phyloP scores from a whole-genome alignment of 2,888 invertebrate species.

The Drosophila picticornis region DNA sequence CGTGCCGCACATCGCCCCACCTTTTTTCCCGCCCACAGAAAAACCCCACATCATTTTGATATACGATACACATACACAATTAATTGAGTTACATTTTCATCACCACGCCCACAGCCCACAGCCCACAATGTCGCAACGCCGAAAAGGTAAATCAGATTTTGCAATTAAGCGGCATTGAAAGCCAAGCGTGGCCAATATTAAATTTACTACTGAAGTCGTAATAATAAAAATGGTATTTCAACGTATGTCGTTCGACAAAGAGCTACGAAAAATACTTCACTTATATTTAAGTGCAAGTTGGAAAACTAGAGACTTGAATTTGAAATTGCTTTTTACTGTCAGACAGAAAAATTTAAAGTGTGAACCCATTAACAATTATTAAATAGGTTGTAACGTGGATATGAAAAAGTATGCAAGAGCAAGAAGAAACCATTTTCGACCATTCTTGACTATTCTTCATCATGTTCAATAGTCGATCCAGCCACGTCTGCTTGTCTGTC shows the following conservation, averaged over 20 bases:
- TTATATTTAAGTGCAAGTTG: not conserved
- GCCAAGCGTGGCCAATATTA: slow-evolving; percentile 49
- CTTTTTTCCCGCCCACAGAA: not conserved
- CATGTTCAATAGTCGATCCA: not conserved
- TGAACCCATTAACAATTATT: not conserved
- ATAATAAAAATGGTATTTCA: not conserved
- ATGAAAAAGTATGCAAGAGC: not conserved
- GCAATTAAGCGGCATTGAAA: slow-evolving; percentile 71
- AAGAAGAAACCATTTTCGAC: not conserved
- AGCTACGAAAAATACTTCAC: not conserved
- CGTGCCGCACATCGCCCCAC: not conserved
- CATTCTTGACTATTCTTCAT: not conserved
- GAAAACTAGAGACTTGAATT: not conserved
- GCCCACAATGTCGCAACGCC: not conserved
- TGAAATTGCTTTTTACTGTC: not conserved
- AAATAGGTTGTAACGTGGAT: not conserved
- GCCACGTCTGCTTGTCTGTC: not conserved
- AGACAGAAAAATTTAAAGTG: not conserved
- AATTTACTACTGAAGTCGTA: slow-evolving; percentile 35
- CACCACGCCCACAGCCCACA: slow-evolving; percentile 12
- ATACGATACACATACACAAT: slow-evolving; percentile 20
- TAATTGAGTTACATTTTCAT: slow-evolving; percentile 44
- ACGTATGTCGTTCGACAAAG: not conserved
- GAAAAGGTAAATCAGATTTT: slow-evolving; percentile 67
- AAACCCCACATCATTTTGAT: slow-evolving; percentile 16